Conservation (phyloP, 2,113 vertebrate genomes). For the Perca schrenkii region DNA sequence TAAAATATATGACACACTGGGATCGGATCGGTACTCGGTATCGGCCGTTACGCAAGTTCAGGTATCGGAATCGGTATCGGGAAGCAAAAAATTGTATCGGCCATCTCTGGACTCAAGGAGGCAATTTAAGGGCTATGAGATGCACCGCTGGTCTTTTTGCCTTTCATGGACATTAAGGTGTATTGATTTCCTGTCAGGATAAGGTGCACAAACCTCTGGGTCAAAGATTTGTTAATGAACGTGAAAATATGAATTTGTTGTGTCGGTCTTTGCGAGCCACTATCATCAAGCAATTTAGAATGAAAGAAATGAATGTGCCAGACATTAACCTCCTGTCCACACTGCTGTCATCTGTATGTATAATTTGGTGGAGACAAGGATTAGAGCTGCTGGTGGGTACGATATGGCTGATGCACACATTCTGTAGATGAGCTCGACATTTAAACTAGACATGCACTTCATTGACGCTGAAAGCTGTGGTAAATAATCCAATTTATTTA, state of each 20-base stretch:
- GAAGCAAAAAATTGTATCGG: too few species aligned
- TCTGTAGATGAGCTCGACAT: slow-evolving; percentile 64
- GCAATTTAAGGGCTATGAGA: too few species aligned
- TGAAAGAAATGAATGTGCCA: slow-evolving; percentile 26
- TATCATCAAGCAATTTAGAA: slow-evolving; percentile 22
- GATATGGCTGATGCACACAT: slow-evolving; percentile 36
- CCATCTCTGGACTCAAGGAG: too few species aligned
- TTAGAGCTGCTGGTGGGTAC: slow-evolving; percentile 37
- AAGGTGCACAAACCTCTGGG: slow-evolving; percentile 13
- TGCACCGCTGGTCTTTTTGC: not conserved
- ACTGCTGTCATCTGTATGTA: slow-evolving; percentile 29
- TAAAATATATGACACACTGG: too few species aligned
- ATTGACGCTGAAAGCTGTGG: slow-evolving; percentile 51
- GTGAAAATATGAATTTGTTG: not conserved
- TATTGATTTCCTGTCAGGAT: not conserved
- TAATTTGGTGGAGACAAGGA: slow-evolving; percentile 37
- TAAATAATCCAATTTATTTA: slow-evolving; percentile 66
- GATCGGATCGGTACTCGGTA: too few species aligned
- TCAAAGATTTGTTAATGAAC: slow-evolving; percentile 17
- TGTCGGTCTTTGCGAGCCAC: slow-evolving; percentile 25
- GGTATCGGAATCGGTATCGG: too few species aligned
- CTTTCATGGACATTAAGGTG: not conserved
- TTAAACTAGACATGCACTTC: slow-evolving; percentile 62
- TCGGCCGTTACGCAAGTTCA: too few species aligned
- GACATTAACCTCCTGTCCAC: slow-evolving; percentile 42